Evolutionary conservation across 1,140 invertebrate genomes (phyloP), one percentile per base, ranked within the genome.

Genomic region (Popillia japonica): DNA sequence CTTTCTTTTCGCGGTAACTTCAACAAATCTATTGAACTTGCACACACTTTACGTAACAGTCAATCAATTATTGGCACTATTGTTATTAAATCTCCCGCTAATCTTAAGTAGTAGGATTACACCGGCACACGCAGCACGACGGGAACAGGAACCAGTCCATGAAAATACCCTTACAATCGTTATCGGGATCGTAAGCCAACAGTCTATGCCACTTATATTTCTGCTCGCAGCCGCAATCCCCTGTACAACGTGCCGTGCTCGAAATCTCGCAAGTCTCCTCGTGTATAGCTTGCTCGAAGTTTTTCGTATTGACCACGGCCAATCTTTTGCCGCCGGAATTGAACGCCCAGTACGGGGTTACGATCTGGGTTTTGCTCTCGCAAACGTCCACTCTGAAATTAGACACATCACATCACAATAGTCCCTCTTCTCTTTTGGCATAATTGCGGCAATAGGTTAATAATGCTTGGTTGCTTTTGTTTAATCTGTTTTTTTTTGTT

Each of bases 91-190:
- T n/a, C n/a, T n/a, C n/a, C n/a, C n/a, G n/a, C n/a, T n/a, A n/a
- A n/a, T n/a, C n/a, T n/a, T n/a, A n/a, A n/a, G n/a, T n/a, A n/a
- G n/a, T n/a, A n/a, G n/a, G n/a, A n/a, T n/a, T n/a, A n/a, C n/a
- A n/a, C n/a, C n/a, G n/a, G n/a, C n/a, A n/a, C n/a, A n/a, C n/a
- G n/a, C n/a, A n/a, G n/a, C n/a, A n/a, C n/a, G n/a, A n/a, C n/a
- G n/a, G n/a, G n/a, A n/a, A 98, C 73, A 96, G 91, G 87, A 98
- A 98, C 96, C 96, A 98, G 87, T 98, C 96, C 90, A 97, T 96
- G 86, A 98, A 98, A 79, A 98, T 97, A 75, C 96, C 96, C 84
- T 95, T 94, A 86, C 96, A 97, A 85, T 96, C 95, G 85, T 97
- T 96, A 80, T 96, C 94, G 0, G 96, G 96, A 88, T 98, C 96